Conservation (phyloP, 2,888 invertebrate genomes). For the Polymixis flavicincta region DNA sequence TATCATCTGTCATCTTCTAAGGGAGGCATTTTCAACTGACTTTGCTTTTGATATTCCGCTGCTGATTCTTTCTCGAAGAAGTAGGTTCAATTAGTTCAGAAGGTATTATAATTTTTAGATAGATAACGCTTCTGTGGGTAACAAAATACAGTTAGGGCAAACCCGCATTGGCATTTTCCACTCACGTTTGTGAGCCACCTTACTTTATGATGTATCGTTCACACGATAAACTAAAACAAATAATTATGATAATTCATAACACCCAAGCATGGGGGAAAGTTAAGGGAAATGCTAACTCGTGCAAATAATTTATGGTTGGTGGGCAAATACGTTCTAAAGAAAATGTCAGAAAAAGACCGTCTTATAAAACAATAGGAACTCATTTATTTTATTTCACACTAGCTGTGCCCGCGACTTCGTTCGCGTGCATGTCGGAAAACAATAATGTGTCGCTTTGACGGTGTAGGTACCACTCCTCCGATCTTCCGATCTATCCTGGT, state of each 20-base stretch:
- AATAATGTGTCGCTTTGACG: too few relatives aligned
- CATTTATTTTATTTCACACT: not conserved
- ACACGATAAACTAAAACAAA: conserved; percentile 56
- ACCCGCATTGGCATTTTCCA: conserved; percentile 46
- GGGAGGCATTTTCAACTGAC: not conserved
- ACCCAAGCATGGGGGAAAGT: conserved; percentile 31
- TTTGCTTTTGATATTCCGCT: not conserved
- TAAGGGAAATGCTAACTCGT: conserved; percentile 1
- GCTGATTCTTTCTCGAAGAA: not conserved
- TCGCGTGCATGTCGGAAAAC: too few relatives aligned
- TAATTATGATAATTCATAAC: conserved; percentile 49
- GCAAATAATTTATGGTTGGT: not conserved
- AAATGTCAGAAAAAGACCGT: not conserved
- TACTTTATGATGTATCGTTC: conserved; percentile 40
- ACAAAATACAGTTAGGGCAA: conserved; percentile 16
- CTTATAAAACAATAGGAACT: too few relatives aligned
- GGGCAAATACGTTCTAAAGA: not conserved
- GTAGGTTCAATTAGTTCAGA: not conserved
- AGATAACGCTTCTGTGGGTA: not conserved
- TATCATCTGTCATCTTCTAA: not conserved
- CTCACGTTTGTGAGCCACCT: conserved; percentile 3
- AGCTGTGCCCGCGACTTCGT: too few relatives aligned
- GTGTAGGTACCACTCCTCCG: too few relatives aligned
- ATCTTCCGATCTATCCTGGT: too few relatives aligned
- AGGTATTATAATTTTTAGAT: not conserved